Percentiles rank a stretch among this genome's conserved stretches.
These are phyloP conservation scores for Pseudanteris insignis DNA, from an alignment of 2,888 invertebrate species.

Conservation along the genomic window DNA sequence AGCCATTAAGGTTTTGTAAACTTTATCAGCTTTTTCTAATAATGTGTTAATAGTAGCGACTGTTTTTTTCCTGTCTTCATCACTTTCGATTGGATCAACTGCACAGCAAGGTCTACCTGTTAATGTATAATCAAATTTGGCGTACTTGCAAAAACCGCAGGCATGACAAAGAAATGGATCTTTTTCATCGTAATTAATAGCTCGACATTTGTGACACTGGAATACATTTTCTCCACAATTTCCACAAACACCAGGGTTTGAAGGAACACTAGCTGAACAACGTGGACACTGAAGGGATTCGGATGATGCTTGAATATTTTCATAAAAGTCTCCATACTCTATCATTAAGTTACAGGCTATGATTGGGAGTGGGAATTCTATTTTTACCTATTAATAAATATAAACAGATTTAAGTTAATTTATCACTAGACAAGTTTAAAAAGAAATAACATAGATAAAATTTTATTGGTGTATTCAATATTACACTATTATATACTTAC, in stretches of 20 bases:
- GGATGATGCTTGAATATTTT: constrained; percentile 86
- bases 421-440: too few species aligned
- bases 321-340: constrained; percentile 97
- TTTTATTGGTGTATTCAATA: too few species aligned
- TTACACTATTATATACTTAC: too few species aligned
- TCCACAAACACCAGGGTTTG: constrained; percentile 96
- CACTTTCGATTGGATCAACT: constrained; percentile 96
- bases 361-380: constrained; percentile 96
- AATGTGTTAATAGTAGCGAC: constrained; percentile 89
- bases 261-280: constrained; percentile 95
- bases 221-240: constrained; percentile 99
- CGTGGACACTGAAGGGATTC: constrained; percentile 95
- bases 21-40: constrained; percentile 92
- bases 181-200: constrained; percentile 98
- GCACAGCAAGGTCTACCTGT: constrained; percentile 93
- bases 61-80: constrained; percentile 95
- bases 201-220: constrained; percentile 98
- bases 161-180: constrained; percentile 99
- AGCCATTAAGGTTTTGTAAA: constrained; percentile 90
- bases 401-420: not conserved
- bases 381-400: constrained; percentile 69
- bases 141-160: constrained; percentile 99
- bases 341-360: constrained; percentile 98
- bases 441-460: too few species aligned
- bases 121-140: constrained; percentile 96